phyloP scores from a whole-genome alignment of 1,140 invertebrate genomes.

The Brachionus sp. region DNA sequence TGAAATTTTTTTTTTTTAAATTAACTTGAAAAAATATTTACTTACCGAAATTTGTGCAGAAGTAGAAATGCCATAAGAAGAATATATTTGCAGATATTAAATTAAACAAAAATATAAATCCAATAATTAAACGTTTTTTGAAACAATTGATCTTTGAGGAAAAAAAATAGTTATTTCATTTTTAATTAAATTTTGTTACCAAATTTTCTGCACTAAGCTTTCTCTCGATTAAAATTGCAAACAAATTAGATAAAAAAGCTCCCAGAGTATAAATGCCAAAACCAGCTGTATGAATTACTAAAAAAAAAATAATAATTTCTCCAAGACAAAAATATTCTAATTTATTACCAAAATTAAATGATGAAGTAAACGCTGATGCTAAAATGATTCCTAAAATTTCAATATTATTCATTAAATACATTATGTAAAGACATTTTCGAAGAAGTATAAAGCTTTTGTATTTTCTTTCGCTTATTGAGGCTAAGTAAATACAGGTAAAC shows the following conservation, averaged over 20 bases:
- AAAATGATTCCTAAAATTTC: neutral
- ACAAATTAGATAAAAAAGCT: neutral
- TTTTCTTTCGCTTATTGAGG: neutral
- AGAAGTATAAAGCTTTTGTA: neutral
- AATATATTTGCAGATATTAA: neutral
- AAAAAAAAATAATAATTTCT: neutral
- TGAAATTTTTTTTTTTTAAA: neutral
- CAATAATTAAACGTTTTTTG: neutral
- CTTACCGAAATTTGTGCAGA: conserved; percentile 1
- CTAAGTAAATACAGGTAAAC: neutral
- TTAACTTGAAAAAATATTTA: neutral
- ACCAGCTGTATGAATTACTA: neutral
- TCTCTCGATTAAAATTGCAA: neutral
- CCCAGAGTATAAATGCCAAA: neutral
- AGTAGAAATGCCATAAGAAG: neutral
- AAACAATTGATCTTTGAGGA: neutral
- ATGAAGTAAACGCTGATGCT: neutral
- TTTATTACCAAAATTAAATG: neutral
- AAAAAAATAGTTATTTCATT: neutral
- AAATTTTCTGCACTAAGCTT: neutral
- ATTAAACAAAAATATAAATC: neutral
- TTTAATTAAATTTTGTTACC: neutral
- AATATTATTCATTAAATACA: neutral
- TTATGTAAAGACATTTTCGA: neutral
- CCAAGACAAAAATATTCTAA: neutral